Evolutionary conservation across 2,113 vertebrate species (phyloP).

Genomic region (Deroptyus accipitrinus): DNA sequence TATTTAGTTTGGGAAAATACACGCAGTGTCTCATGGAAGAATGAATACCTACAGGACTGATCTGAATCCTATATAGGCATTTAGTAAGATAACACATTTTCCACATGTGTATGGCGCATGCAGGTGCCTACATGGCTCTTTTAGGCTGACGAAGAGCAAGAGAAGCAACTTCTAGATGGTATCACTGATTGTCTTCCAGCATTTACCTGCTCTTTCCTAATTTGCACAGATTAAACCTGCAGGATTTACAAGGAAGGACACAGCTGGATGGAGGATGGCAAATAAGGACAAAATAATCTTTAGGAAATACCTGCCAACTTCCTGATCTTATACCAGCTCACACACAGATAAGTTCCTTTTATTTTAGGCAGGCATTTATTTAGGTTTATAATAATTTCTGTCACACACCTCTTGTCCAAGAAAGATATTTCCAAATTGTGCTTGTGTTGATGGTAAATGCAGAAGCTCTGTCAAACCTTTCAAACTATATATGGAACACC

Average conservation of each 20-base stretch:
- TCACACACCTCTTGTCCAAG: not conserved
- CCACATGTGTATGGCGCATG: not conserved
- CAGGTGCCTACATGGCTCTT: not conserved
- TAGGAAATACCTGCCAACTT: not conserved
- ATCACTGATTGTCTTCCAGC: not conserved
- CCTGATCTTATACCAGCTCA: not conserved
- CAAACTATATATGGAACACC: not conserved
- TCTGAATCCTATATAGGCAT: not conserved
- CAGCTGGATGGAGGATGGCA: not conserved
- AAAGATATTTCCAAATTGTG: not conserved
- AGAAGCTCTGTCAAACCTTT: not conserved
- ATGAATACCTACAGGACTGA: conserved; percentile 15
- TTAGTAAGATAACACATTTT: not conserved
- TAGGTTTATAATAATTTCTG: not conserved
- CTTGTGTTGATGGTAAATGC: not conserved
- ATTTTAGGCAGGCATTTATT: not conserved
- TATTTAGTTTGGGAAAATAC: conserved; percentile 56
- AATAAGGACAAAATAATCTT: not conserved
- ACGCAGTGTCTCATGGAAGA: conserved; percentile 24
- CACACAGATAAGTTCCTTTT: not conserved
- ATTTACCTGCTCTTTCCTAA: not conserved
- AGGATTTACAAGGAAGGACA: not conserved
- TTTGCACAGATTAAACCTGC: not conserved
- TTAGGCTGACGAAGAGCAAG: not conserved
- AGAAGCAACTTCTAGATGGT: not conserved